Conservation (phyloP, 1,140 invertebrate species). For the Drosophila pachea region DNA sequence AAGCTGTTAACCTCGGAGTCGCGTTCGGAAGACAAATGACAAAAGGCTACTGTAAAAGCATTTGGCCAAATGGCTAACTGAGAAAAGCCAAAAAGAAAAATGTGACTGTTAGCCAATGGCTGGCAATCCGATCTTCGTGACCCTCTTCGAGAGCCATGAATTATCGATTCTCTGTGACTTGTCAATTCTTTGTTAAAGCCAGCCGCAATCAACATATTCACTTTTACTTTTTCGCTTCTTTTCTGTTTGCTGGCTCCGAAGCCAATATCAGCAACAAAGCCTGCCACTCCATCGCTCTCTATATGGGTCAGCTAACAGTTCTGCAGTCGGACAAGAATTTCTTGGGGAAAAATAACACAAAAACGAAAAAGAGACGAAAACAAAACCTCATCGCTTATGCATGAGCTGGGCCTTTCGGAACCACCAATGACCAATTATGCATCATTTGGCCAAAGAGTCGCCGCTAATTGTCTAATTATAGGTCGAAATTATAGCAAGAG, state of each 20-base stretch:
- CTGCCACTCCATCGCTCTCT: neutral
- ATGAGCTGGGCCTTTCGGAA: constrained; percentile 27
- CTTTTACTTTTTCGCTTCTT: constrained; percentile 33
- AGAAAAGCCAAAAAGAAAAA: neutral
- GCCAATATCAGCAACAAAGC: constrained; percentile 12
- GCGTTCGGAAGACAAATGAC: constrained; percentile 39
- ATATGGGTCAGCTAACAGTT: constrained; percentile 50
- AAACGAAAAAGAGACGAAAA: neutral
- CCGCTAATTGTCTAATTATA: constrained; percentile 39
- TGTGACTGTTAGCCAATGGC: neutral
- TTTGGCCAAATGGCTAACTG: constrained; percentile 17
- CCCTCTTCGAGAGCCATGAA: constrained; percentile 29
- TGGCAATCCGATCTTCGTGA: constrained; percentile 9
- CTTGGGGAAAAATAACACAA: neutral
- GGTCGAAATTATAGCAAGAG: constrained; percentile 28
- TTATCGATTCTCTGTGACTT: constrained; percentile 33
- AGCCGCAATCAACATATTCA: constrained; percentile 25
- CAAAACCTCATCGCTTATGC: constrained; percentile 43
- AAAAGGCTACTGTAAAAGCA: constrained; percentile 45
- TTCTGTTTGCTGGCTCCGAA: constrained; percentile 13
- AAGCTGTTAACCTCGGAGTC: constrained; percentile 40
- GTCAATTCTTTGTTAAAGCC: constrained; percentile 28
- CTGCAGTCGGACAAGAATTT: constrained; percentile 27
- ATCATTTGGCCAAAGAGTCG: constrained; percentile 26
- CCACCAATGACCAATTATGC: constrained; percentile 23